These are phyloP conservation scores for Macropus fuliginosus DNA, from an alignment of 2,797 vertebrate species.

Conservation along the genomic window DNA sequence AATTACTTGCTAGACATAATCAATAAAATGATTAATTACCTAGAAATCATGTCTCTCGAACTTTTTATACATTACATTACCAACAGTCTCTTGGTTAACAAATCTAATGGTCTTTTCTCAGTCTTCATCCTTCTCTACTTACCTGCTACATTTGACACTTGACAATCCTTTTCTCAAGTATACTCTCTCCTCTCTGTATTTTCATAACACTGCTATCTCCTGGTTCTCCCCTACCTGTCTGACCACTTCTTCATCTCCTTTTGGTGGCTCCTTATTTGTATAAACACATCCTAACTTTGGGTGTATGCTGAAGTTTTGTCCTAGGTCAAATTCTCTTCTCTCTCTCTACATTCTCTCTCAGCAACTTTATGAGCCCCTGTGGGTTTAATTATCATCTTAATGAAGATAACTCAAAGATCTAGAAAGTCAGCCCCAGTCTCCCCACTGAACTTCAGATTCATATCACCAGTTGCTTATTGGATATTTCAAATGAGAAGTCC, in stretches of 20 bases:
- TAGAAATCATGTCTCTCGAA: not conserved
- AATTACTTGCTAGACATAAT: not conserved
- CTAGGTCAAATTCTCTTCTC: not conserved
- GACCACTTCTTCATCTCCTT: not conserved
- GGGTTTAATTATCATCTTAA: not conserved
- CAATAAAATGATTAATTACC: not conserved
- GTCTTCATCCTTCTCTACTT: not conserved
- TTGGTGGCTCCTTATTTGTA: not conserved
- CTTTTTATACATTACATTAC: not conserved
- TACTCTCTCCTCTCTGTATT: not conserved
- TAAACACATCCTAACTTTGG: not conserved
- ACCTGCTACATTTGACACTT: not conserved
- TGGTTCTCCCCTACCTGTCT: not conserved
- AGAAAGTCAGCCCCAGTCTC: not conserved
- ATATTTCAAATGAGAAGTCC: not conserved
- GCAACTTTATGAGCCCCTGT: not conserved
- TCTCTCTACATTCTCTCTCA: not conserved
- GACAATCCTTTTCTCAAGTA: not conserved
- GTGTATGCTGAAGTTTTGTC: not conserved
- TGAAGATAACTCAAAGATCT: not conserved
- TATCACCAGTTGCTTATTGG: not conserved
- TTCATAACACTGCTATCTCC: not conserved
- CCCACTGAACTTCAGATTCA: not conserved
- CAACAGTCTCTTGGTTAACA: not conserved
- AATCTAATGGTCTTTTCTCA: not conserved